phyloP scores from a whole-genome alignment of 2,888 invertebrate species.

The Erebia ligea region DNA sequence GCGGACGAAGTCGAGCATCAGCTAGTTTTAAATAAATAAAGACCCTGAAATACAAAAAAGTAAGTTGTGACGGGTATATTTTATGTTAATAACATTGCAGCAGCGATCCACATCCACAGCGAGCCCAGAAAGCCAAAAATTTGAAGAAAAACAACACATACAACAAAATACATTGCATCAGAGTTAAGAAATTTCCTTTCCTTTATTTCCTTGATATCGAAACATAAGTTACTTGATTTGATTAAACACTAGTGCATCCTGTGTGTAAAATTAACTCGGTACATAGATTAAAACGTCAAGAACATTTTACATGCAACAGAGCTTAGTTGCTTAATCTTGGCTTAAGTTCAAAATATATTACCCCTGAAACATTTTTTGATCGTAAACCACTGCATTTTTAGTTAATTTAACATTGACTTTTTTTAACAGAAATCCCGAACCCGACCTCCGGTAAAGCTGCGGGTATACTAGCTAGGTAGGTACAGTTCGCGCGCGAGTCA shows the following conservation, averaged over 20 bases:
- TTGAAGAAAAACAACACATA: too few relatives aligned
- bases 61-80: too few relatives aligned
- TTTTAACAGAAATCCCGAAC: not conserved
- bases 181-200: not conserved
- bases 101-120: too few relatives aligned
- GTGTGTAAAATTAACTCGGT: not conserved
- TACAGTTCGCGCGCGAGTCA: too few relatives aligned
- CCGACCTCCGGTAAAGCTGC: too few relatives aligned
- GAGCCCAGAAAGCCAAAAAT: too few relatives aligned
- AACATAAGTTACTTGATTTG: not conserved
- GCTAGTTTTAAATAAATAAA: not conserved
- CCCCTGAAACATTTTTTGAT: not conserved
- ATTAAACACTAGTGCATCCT: conserved; percentile 10
- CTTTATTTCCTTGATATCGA: not conserved
- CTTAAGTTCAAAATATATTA: conserved; percentile 6
- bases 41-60: not conserved
- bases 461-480: too few relatives aligned
- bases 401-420: not conserved
- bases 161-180: not conserved
- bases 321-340: conserved; percentile 8
- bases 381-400: not conserved
- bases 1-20: not conserved
- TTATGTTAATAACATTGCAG: too few relatives aligned
- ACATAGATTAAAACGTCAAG: conserved; percentile 9
- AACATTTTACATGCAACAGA: conserved; percentile 1